These are phyloP conservation scores for Antedon mediterranea DNA, from an alignment of 53 echinoderm and acorn worm genomes.

Conservation along the genomic window DNA sequence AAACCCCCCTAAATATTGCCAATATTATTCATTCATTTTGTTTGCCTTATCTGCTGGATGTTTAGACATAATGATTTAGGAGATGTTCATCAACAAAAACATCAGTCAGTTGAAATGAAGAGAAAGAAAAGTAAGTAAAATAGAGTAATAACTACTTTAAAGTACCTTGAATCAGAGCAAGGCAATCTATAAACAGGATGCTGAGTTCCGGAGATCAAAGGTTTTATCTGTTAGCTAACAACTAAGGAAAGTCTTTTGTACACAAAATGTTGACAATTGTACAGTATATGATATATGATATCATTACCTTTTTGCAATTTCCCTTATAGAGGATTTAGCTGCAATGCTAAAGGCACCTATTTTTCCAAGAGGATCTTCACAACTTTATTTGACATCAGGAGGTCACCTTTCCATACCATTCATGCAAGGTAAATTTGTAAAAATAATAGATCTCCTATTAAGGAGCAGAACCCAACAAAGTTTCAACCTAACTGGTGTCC, in stretches of 20 bases:
- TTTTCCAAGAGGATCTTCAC: constrained; percentile 57
- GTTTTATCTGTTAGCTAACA: no score
- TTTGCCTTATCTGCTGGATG: background rate
- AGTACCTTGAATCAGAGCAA: no score
- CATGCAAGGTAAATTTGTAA: constrained; percentile 45
- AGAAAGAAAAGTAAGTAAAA: constrained; percentile 33
- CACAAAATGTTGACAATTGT: no score
- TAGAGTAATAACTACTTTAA: background rate
- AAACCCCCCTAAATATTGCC: no score
- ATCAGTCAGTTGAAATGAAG: constrained; percentile 30
- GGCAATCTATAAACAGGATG: no score
- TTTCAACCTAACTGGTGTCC: no score
- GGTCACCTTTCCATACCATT: constrained; percentile 48
- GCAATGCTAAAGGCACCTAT: constrained; percentile 42
- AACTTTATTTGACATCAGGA: constrained; percentile 49
- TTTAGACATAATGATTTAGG: constrained; percentile 51
- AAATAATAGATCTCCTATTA: no score
- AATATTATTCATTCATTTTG: no score
- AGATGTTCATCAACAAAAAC: constrained; percentile 30
- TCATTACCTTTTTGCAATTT: background rate
- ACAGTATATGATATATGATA: no score
- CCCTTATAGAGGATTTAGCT: constrained; percentile 27
- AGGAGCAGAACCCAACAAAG: no score
- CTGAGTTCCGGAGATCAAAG: no score
- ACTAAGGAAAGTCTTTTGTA: no score